Conservation (phyloP, 2,113 vertebrate genomes). For the Neolamprologus longior region DNA sequence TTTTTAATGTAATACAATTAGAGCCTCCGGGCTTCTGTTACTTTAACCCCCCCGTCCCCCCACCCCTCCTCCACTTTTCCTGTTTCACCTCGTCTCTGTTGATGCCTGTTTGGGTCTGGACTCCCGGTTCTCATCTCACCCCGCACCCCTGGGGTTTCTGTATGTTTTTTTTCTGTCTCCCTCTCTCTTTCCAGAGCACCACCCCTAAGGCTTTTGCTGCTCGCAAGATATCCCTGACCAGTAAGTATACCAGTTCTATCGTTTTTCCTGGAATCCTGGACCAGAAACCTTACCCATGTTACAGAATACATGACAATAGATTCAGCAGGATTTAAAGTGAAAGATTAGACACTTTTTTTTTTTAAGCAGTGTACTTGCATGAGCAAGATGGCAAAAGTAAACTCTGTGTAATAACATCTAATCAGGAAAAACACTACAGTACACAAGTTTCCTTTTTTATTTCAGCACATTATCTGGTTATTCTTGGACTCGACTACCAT, state of each 20-base stretch:
- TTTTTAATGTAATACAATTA: constrained; percentile 43
- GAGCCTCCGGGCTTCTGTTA: constrained; percentile 40
- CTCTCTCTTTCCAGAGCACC: constrained; percentile 65
- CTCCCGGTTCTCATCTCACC: constrained; percentile 59
- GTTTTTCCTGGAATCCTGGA: background rate
- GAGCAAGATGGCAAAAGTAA: background rate
- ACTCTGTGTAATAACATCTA: background rate
- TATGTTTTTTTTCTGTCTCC: constrained; percentile 63
- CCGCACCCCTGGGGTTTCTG: constrained; percentile 73
- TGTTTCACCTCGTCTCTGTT: constrained; percentile 56
- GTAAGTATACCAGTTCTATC: constrained; percentile 50
- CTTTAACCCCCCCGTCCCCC: constrained; percentile 8
- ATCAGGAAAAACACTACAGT: background rate
- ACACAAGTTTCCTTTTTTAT: background rate
- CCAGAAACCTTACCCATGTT: background rate
- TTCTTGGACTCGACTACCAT: background rate
- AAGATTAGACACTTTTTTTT: background rate
- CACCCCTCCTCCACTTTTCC: constrained; percentile 45
- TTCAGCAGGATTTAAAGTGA: background rate
- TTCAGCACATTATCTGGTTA: background rate
- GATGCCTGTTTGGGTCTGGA: constrained; percentile 36
- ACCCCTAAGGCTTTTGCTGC: constrained; percentile 72
- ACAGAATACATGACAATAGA: background rate
- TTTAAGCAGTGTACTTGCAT: background rate
- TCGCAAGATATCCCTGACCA: constrained; percentile 72